Percentiles rank a stretch among this genome's conserved stretches.
These are phyloP conservation scores for Camponotus floridanus DNA, from an alignment of 1,140 invertebrate species.

Conservation along the genomic window DNA sequence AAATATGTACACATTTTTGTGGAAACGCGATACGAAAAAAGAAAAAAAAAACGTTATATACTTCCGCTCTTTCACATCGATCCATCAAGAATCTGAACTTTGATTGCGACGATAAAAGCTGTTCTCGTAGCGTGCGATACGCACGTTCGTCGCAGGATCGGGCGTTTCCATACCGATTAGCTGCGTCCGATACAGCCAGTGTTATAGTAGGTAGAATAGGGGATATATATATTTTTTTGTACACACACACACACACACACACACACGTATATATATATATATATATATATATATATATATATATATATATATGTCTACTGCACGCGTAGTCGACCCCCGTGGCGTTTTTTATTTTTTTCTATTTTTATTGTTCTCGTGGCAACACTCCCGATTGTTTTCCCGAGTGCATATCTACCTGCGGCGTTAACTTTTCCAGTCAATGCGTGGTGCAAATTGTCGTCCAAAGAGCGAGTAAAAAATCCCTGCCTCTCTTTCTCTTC, in stretches of 20 bases:
- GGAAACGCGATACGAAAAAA: not conserved
- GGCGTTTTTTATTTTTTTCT: constrained; percentile 51
- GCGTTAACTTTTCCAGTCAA: constrained; percentile 30
- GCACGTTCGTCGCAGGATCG: constrained; percentile 21
- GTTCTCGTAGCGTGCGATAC: constrained; percentile 31
- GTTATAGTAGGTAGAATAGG: constrained; percentile 41
- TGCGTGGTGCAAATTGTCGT: constrained; percentile 11
- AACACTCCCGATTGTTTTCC: constrained; percentile 43
- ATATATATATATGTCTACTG: too few species aligned
- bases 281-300: too few species aligned
- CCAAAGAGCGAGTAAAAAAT: constrained; percentile 11
- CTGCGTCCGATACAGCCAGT: constrained; percentile 19
- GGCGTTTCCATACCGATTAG: constrained; percentile 18
- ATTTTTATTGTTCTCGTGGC: constrained; percentile 42
- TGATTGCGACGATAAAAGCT: constrained; percentile 54
- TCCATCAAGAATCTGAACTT: constrained; percentile 55
- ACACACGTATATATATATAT: too few species aligned
- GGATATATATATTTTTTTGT: not conserved
- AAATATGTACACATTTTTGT: constrained; percentile 10
- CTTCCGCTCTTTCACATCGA: not conserved
- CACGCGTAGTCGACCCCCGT: not conserved
- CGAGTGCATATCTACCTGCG: constrained; percentile 27
- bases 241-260: too few species aligned
- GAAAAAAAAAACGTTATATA: not conserved
- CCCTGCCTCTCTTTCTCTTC: not conserved